Conservation (phyloP, 2,888 invertebrate genomes). For the Amphipoea lucens region DNA sequence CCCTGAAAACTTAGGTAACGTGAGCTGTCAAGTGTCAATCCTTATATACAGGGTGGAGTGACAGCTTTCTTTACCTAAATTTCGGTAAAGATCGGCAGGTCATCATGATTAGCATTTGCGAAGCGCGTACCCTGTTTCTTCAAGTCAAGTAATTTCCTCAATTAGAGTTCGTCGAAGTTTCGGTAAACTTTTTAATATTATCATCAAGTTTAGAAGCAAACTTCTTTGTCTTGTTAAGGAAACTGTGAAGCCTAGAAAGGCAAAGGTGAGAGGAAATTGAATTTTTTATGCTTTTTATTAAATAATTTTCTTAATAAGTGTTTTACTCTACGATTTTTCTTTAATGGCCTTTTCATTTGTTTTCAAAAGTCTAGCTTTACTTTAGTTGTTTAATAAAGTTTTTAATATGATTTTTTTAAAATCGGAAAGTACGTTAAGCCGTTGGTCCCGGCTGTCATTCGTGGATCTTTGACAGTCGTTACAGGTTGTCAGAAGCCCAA, state of each 20-base stretch:
- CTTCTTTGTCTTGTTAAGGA: neutral
- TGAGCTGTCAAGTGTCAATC: too few species aligned
- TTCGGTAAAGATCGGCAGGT: too few species aligned
- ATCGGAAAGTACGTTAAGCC: too few species aligned
- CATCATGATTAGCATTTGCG: neutral
- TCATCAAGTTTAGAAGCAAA: conserved; percentile 20
- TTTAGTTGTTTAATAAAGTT: conserved; percentile 1
- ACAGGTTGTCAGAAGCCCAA: too few species aligned
- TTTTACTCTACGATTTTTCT: neutral
- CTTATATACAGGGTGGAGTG: neutral
- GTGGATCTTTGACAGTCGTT: too few species aligned
- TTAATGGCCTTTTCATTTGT: neutral
- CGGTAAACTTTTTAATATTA: neutral
- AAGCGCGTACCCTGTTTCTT: neutral
- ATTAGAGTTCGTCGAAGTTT: neutral
- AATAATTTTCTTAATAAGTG: conserved; percentile 26
- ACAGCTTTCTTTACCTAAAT: neutral
- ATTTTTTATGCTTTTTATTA: conserved; percentile 9
- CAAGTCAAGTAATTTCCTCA: neutral
- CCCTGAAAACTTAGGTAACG: too few species aligned
- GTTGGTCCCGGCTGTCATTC: too few species aligned
- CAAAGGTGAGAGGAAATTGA: conserved; percentile 33
- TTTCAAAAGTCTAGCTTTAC: neutral
- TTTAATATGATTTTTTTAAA: too few species aligned
- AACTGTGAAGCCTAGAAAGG: conserved; percentile 12